Evolutionary conservation across 2,888 invertebrate species (phyloP), one percentile per base, ranked within the genome.

Genomic region (Xiphydria camelus): DNA sequence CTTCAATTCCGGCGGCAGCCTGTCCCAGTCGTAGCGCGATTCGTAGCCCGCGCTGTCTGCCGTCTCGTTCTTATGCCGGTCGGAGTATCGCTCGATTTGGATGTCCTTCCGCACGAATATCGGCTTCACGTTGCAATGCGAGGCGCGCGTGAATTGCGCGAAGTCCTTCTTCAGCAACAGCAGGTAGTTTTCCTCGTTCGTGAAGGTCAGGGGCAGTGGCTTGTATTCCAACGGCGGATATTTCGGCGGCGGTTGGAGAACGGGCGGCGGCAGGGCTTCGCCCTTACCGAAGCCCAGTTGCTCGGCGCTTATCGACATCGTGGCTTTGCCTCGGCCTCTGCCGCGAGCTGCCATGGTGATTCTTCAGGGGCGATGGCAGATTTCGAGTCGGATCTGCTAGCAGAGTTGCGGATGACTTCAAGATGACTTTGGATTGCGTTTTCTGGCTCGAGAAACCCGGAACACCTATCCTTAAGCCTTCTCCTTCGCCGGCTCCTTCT

Each of bases 121-220:
- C 4, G 67, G 63, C 29, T 60, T 44, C 4, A 73, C 79, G 61
- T 80, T 82, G 4, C 83, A 82, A 1, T 84, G 82, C 0, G 88
- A 88, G 44, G 88, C 84, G 41, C 84, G 82, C 76, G 88, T 81
- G 57, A 81, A 83, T 53, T 86, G 88, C 6, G 87, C 80, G 58
- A 85, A 88, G 58, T 87, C 86, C 59, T 87, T 86, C 63, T 87
- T 86, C 49, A 89, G 80, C 31, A 87, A 82, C 7, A 88, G 74
- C 71, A 88, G 81, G 63, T 88, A 89, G 57, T 85, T 86, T 15
- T 83, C 80, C 21, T 87, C 82, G 55, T 66, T 55, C 38, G 68
- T 63, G 1, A 68, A 41, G 4, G 50, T 52, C 3, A 79, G 64
- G 2, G 78, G 73, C 1, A 76, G 66, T 6, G 81, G 77, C 47